A percentile compares a stretch with the other conserved stretches of the same genome.
phyloP scores from a whole-genome alignment of 1,140 invertebrate species.

The Drosophila nigromelanica region DNA sequence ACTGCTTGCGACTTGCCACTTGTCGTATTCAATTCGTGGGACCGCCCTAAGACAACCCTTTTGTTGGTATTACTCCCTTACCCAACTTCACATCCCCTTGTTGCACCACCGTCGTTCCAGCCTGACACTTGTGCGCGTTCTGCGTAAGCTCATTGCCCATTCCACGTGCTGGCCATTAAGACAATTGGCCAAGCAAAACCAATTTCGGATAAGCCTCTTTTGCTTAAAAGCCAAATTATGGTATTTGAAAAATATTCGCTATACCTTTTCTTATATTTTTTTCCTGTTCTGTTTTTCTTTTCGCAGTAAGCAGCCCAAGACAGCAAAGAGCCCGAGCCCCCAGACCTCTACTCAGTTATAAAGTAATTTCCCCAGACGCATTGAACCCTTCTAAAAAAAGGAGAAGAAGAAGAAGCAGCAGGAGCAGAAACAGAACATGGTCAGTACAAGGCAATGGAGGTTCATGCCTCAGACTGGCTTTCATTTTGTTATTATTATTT shows the following conservation, averaged over 20 bases:
- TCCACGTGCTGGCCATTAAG: conserved; percentile 68
- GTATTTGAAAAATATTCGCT: conserved; percentile 62
- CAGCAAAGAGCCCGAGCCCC: conserved; percentile 20
- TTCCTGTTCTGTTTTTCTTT: conserved; percentile 14
- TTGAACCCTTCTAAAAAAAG: conserved; percentile 62
- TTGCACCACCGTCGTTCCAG: not conserved
- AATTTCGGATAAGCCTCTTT: conserved; percentile 81
- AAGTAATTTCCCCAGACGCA: conserved; percentile 81
- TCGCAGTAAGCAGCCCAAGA: conserved; percentile 16
- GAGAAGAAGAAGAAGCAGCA: conserved; percentile 23
- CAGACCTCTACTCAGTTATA: conserved; percentile 31
- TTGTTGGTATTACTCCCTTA: not conserved
- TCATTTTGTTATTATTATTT: conserved; percentile 38
- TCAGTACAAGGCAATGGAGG: conserved; percentile 51
- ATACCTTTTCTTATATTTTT: conserved; percentile 6
- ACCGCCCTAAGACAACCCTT: conserved; percentile 15
- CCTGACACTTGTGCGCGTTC: conserved; percentile 48
- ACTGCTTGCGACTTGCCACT: conserved; percentile 12
- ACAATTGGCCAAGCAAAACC: conserved; percentile 78
- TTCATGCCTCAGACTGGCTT: conserved; percentile 8
- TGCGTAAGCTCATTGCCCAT: conserved; percentile 53
- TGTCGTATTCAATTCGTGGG: conserved; percentile 28
- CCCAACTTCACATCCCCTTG: not conserved
- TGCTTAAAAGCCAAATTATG: conserved; percentile 81
- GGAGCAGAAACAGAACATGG: conserved; percentile 41